phyloP scores from a whole-genome alignment of 2,888 invertebrate genomes.

The Torymus texanus region DNA sequence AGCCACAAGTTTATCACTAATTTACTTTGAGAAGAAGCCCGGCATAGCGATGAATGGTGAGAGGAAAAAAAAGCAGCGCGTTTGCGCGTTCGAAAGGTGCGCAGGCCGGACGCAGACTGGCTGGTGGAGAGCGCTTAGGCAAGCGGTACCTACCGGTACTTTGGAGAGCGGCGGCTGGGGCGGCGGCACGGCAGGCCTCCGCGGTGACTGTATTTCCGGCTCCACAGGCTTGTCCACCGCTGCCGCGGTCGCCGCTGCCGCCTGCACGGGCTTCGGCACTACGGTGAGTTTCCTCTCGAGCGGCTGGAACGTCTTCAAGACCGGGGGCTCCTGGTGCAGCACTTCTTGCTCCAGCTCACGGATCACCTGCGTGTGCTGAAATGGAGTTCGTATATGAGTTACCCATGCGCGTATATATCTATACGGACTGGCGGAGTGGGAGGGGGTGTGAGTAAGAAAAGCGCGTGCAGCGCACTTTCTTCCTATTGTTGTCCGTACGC shows the following conservation, averaged over 20 bases:
- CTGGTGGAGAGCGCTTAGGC: slow-evolving; percentile 17
- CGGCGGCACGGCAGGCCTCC: slow-evolving; percentile 74
- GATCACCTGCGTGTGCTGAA: slow-evolving; percentile 70
- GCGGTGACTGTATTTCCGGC: slow-evolving; percentile 72
- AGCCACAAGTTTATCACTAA: too few species aligned
- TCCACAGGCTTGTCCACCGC: slow-evolving; percentile 70
- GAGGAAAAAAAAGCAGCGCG: background rate
- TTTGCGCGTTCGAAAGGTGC: slow-evolving; percentile 23
- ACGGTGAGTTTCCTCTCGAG: slow-evolving; percentile 69
- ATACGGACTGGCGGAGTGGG: background rate
- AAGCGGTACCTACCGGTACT: slow-evolving; percentile 68
- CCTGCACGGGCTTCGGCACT: slow-evolving; percentile 69
- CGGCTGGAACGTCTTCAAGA: slow-evolving; percentile 74
- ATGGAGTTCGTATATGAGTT: slow-evolving; percentile 8
- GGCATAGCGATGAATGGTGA: too few species aligned
- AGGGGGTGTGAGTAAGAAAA: background rate
- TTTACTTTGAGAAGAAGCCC: too few species aligned
- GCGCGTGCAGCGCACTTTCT: slow-evolving; percentile 40
- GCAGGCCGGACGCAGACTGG: slow-evolving; percentile 34
- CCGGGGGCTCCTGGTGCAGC: slow-evolving; percentile 63
- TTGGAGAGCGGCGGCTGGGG: slow-evolving; percentile 74
- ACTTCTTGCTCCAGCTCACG: slow-evolving; percentile 73
- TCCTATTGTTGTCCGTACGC: slow-evolving; percentile 42
- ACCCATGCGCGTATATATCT: slow-evolving; percentile 20
- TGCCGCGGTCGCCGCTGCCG: slow-evolving; percentile 73